Conservation (phyloP, 2,888 invertebrate species). For the Macroteleia sp. region DNA sequence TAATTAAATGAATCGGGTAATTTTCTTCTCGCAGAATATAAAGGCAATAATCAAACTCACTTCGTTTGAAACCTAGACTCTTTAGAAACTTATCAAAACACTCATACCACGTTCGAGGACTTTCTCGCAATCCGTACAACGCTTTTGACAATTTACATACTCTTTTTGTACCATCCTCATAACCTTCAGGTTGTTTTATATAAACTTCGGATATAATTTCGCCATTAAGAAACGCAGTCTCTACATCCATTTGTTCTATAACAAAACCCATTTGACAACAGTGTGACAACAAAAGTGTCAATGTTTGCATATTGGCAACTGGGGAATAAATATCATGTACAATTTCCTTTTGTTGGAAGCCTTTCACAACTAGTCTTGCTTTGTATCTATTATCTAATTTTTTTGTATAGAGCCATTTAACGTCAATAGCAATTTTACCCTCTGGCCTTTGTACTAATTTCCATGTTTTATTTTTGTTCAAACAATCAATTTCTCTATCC, state of each 20-base stretch:
- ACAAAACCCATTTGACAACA: conserved; percentile 20
- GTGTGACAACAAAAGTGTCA: neutral
- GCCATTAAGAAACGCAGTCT: neutral
- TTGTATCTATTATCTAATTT: no score
- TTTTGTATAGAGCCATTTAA: no score
- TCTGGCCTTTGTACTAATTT: no score
- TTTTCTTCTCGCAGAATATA: conserved; percentile 1
- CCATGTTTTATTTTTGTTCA: no score
- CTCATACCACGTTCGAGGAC: conserved; percentile 34
- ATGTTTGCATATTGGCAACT: conserved; percentile 15
- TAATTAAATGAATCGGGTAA: neutral
- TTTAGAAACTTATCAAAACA: conserved; percentile 15
- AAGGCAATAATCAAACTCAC: conserved; percentile 45
- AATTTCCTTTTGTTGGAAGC: no score
- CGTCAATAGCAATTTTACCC: no score
- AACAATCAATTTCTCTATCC: no score
- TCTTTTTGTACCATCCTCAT: conserved; percentile 10
- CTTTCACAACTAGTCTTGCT: no score
- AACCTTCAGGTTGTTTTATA: conserved; percentile 30
- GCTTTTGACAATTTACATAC: conserved; percentile 32
- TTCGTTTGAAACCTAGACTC: conserved; percentile 18
- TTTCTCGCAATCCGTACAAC: conserved; percentile 30
- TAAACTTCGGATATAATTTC: conserved; percentile 13
- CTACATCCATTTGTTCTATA: conserved; percentile 44
- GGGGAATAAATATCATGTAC: conserved; percentile 48